A percentile compares a stretch with the other conserved stretches of the same genome.
phyloP scores from a whole-genome alignment of 2,888 invertebrate species.

The Choristoneura rosaceana region DNA sequence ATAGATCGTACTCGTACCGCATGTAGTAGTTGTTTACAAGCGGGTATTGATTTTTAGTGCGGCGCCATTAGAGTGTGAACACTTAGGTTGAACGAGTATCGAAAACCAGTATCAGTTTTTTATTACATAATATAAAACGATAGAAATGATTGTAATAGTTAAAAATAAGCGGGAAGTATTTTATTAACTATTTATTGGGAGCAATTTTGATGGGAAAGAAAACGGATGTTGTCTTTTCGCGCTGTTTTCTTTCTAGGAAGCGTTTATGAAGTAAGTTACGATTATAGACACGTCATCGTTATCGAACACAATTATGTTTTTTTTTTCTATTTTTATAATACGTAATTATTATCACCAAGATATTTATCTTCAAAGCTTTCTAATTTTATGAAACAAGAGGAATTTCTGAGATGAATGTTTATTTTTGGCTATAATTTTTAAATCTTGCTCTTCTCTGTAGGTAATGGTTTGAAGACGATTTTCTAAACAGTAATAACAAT shows the following conservation, averaged over 20 bases:
- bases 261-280: slow-evolving; percentile 2
- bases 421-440: no score
- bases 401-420: no score
- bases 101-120: neutral
- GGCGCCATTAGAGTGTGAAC: slow-evolving; percentile 26
- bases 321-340: no score
- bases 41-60: slow-evolving; percentile 75
- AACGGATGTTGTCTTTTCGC: neutral
- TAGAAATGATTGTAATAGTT: neutral
- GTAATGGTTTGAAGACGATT: no score
- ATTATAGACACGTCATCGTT: neutral
- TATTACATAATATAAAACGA: neutral
- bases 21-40: slow-evolving; percentile 81
- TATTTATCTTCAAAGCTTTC: no score
- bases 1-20: slow-evolving; percentile 67
- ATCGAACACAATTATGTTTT: neutral
- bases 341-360: no score
- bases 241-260: neutral
- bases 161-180: neutral
- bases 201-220: neutral
- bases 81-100: neutral
- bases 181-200: neutral
- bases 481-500: no score
- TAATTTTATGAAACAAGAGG: no score
- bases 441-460: no score